phyloP scores from a whole-genome alignment of 1,140 invertebrate species.

The Drosophila sturtevanti region DNA sequence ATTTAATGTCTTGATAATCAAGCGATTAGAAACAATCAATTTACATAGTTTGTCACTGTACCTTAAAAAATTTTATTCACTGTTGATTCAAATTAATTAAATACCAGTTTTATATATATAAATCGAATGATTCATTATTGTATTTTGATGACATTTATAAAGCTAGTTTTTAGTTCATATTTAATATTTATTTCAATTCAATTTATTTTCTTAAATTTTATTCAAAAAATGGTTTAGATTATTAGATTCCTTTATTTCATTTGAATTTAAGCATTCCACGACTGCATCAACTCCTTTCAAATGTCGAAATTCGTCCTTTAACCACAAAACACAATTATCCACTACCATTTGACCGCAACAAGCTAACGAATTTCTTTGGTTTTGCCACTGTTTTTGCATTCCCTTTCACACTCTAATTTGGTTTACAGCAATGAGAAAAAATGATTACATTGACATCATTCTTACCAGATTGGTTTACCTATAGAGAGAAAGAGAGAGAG shows the following conservation, averaged over 20 bases:
- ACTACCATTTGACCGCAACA: neutral
- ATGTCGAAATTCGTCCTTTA: neutral
- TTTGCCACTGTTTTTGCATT: neutral
- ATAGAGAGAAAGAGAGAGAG: no score
- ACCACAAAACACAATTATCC: conserved; percentile 1
- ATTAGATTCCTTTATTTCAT: no score
- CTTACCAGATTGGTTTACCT: neutral
- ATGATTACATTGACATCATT: neutral
- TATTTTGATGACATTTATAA: no score
- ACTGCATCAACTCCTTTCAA: no score
- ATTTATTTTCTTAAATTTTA: no score
- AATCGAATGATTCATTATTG: no score
- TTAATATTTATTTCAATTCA: no score
- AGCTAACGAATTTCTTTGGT: neutral
- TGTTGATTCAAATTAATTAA: no score
- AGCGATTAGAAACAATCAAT: neutral
- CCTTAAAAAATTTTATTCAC: neutral
- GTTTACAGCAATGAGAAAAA: neutral
- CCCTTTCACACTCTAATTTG: neutral
- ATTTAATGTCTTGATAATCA: neutral
- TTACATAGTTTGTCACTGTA: neutral
- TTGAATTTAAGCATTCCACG: no score
- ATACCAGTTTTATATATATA: no score
- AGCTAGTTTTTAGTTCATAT: no score
- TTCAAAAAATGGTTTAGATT: no score